Evolutionary conservation across 2,888 invertebrate species (phyloP).

Genomic region (Odontomyia ornata): DNA sequence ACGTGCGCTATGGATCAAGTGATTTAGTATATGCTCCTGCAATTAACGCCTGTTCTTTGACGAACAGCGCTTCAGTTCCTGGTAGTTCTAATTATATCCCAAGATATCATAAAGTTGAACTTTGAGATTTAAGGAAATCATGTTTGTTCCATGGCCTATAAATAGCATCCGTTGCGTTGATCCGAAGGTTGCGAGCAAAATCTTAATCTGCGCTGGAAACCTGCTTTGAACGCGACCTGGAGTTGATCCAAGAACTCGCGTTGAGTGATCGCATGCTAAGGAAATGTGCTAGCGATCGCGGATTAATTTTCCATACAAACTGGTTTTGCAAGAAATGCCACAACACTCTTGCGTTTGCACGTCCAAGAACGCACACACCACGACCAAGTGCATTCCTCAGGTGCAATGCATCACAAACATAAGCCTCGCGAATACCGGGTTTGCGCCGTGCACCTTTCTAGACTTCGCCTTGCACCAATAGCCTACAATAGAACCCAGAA

Average conservation of each 20-base stretch:
- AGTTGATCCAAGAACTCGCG: neutral
- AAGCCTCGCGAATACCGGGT: neutral
- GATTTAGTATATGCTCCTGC: neutral
- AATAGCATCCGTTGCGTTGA: neutral
- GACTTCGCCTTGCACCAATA: neutral
- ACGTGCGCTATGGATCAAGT: neutral
- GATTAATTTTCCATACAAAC: slow-evolving; percentile 21
- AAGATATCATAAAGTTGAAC: neutral
- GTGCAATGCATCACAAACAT: slow-evolving; percentile 1
- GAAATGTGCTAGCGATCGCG: slow-evolving; percentile 1
- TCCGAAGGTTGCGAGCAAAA: neutral
- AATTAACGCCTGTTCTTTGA: neutral
- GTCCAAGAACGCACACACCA: neutral
- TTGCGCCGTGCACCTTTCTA: neutral
- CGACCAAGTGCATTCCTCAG: slow-evolving; percentile 39
- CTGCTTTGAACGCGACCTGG: neutral
- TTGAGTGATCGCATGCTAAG: neutral
- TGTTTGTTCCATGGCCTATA: neutral
- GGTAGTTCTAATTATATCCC: too few relatives aligned
- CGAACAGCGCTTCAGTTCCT: neutral
- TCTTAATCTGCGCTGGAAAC: neutral
- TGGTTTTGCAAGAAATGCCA: slow-evolving; percentile 27
- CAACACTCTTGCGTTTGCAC: neutral
- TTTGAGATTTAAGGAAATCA: neutral
- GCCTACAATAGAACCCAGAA: neutral